These are phyloP conservation scores for Solenodon paradoxus DNA, from an alignment of 2,113 vertebrate genomes.

Conservation along the genomic window DNA sequence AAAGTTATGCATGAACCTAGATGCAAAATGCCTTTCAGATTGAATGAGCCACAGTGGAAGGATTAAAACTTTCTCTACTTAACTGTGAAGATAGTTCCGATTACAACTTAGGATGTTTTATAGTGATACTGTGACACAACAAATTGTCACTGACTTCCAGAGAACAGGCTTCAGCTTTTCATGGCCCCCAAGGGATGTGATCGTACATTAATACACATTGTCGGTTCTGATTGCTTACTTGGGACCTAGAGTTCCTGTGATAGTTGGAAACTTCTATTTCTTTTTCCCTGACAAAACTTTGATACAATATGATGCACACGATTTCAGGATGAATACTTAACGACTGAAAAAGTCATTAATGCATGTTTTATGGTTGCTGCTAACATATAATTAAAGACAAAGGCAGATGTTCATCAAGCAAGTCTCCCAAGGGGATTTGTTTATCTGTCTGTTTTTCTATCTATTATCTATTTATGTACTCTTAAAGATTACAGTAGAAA, in stretches of 20 bases:
- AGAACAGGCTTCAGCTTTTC: conserved; percentile 55
- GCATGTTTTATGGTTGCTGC: conserved; percentile 9
- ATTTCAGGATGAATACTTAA: conserved; percentile 39
- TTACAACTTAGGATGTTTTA: conserved; percentile 38
- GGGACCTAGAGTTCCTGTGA: conserved; percentile 62
- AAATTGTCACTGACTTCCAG: conserved; percentile 52
- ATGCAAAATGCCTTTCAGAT: neutral
- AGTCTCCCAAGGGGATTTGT: neutral
- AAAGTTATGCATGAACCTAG: neutral
- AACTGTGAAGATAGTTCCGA: neutral
- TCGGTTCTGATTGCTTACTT: conserved; percentile 67
- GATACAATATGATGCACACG: neutral
- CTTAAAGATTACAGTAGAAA: neutral
- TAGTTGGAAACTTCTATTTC: conserved; percentile 46
- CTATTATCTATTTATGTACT: conserved; percentile 1
- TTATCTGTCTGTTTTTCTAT: neutral
- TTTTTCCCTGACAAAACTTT: conserved; percentile 40
- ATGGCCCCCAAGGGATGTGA: conserved; percentile 16
- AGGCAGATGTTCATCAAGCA: neutral
- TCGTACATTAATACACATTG: conserved; percentile 60
- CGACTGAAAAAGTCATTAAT: conserved; percentile 14
- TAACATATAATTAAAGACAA: conserved; percentile 54
- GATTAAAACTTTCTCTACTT: neutral
- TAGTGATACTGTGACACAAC: conserved; percentile 18
- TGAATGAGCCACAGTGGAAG: neutral